Base-by-base conservation (phyloP, 1,140 invertebrate species). In the Ditylenchus dipsaci region DNA sequence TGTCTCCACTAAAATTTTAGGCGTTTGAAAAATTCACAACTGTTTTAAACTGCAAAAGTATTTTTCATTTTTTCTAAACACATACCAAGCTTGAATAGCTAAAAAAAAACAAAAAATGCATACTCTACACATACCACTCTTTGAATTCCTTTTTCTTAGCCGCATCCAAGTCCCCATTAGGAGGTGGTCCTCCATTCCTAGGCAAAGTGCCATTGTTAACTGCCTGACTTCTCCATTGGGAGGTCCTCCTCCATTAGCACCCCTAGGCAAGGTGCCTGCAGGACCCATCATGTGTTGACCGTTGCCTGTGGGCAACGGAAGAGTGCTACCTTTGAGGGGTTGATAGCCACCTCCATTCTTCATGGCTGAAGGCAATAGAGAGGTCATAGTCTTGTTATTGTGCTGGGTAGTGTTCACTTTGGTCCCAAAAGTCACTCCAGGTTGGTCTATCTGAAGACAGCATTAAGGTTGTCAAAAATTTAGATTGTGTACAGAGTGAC, bases 51-150 rank as follows among this genome's bases (percentile, higher is more conserved):
- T n/a, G n/a, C n/a, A n/a, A n/a, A n/a, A n/a, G n/a, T n/a, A n/a
- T n/a, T n/a, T n/a, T n/a, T n/a, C n/a, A n/a, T n/a, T n/a, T n/a
- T n/a, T n/a, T n/a, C n/a, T n/a, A n/a, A n/a, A n/a, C n/a, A n/a
- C n/a, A n/a, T n/a, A n/a, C n/a, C n/a, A n/a, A n/a, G n/a, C n/a
- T n/a, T n/a, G n/a, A n/a, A n/a, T n/a, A n/a, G n/a, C n/a, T n/a
- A n/a, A n/a, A n/a, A n/a, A n/a, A 38, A 38, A 38, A 38, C 11
- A 38, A 56, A 29, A 56, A 56, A 3, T 5, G 29, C 53, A 23
- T n/a, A n/a, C 38, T 26, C n/a, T 27, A 61, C 27, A 61, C 59
- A 61, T 61, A 61, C 59, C 59, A 61, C 29, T 61, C 59, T 21
- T 61, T 61, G 26, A 61, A 61, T 33, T 61, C 59, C 26, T 61